Evolutionary conservation across 2,113 vertebrate species (phyloP).

Genomic region (Leptosomus discolor): DNA sequence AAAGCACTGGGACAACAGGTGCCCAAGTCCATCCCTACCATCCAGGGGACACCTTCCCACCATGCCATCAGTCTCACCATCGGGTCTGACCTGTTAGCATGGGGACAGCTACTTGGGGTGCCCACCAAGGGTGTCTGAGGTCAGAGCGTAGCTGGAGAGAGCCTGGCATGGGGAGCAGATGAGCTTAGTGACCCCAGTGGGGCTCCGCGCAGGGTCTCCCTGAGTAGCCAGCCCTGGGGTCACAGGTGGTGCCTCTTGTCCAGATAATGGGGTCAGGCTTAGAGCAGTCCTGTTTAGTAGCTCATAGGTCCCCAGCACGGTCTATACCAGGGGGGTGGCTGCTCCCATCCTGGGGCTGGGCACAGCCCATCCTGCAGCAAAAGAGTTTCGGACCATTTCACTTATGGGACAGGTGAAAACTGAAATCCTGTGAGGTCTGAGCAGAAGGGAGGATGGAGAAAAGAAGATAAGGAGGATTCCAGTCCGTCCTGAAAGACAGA

Average conservation of each 20-base stretch:
- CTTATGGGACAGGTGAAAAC: not conserved
- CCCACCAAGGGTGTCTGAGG: not conserved
- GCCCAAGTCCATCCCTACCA: not conserved
- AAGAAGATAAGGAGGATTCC: not conserved
- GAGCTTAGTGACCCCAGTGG: not conserved
- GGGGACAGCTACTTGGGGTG: not conserved
- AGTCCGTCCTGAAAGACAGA: not conserved
- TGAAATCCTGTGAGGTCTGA: not conserved
- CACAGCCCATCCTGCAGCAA: not conserved
- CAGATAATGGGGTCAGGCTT: not conserved
- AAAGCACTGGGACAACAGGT: not conserved
- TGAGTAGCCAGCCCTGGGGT: not conserved
- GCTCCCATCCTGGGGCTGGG: not conserved
- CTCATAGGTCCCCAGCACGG: not conserved
- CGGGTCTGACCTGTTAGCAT: not conserved
- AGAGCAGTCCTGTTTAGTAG: not conserved
- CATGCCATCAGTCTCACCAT: fast-evolving
- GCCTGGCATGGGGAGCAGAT: not conserved
- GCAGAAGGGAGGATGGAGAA: not conserved
- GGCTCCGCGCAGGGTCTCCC: not conserved
- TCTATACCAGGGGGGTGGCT: fast-evolving
- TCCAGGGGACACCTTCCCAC: not conserved
- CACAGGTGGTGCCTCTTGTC: not conserved
- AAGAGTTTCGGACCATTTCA: not conserved
- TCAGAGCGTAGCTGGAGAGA: not conserved